A percentile compares a stretch with the other conserved stretches of the same genome.
phyloP scores from a whole-genome alignment of 2,888 invertebrate genomes.

The Orthosia cruda region DNA sequence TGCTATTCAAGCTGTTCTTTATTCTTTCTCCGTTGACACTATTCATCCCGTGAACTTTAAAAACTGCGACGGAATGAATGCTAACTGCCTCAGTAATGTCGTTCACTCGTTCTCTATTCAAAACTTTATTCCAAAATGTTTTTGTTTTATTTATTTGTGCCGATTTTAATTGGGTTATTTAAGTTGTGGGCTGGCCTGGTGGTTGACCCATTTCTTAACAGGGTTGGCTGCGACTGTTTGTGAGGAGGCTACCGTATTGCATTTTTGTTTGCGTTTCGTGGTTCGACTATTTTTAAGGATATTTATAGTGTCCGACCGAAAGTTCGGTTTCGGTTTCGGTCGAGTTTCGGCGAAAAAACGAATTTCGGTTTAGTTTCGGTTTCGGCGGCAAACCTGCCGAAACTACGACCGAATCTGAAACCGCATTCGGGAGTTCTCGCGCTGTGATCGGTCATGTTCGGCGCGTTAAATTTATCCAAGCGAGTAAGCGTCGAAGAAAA shows the following conservation, averaged over 20 bases:
- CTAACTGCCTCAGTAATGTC: conserved; percentile 48
- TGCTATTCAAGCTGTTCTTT: conserved; percentile 57
- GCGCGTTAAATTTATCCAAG: no score
- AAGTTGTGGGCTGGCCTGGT: conserved; percentile 11
- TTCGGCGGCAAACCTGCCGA: no score
- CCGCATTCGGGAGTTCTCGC: no score
- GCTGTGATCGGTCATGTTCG: no score
- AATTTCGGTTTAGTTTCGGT: no score
- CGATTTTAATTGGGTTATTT: conserved; percentile 52
- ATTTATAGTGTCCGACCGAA: no score
- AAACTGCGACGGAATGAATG: conserved; percentile 48
- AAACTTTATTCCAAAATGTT: conserved; percentile 44
- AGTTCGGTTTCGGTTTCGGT: no score
- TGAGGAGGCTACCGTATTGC: conserved; percentile 1
- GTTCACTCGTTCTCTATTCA: conserved; percentile 36
- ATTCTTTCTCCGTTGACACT: conserved; percentile 51
- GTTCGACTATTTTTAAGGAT: neutral
- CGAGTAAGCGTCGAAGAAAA: no score
- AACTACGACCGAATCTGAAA: no score
- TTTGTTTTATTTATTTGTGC: conserved; percentile 51
- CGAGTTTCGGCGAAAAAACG: no score
- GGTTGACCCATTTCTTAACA: conserved; percentile 50
- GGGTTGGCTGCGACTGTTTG: neutral
- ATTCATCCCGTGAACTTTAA: conserved; percentile 45
- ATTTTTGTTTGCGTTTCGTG: neutral